phyloP scores from a whole-genome alignment of 2,797 vertebrate genomes.

The Sphenopsis melanotis region DNA sequence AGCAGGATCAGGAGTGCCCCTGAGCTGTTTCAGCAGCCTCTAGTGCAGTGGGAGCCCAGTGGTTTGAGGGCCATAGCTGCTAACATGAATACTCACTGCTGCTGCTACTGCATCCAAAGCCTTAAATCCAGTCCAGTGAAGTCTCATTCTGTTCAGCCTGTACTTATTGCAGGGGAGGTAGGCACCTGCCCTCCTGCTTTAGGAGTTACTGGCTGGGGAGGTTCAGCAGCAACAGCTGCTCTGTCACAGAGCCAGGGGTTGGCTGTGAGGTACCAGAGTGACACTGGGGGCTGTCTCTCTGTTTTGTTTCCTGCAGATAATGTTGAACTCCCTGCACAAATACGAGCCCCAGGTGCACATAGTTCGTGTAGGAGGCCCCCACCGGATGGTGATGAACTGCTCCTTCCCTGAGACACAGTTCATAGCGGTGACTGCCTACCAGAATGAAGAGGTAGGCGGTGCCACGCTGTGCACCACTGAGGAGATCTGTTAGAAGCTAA shows the following conservation, averaged over 20 bases:
- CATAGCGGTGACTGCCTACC: slow-evolving; percentile 96
- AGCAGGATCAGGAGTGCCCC: background rate
- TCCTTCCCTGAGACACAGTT: slow-evolving; percentile 95
- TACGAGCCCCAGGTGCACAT: slow-evolving; percentile 96
- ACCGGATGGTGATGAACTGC: slow-evolving; percentile 90
- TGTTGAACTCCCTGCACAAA: slow-evolving; percentile 94
- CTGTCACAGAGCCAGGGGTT: background rate
- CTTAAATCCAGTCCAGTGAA: background rate
- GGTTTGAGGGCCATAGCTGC: background rate
- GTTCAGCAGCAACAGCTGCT: background rate
- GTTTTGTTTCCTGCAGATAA: slow-evolving; percentile 79
- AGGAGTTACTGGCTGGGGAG: background rate
- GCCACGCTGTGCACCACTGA: background rate
- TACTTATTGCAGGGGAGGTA: background rate
- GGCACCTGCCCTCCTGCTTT: background rate
- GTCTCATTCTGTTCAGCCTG: background rate
- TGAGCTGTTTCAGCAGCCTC: background rate
- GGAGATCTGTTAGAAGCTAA: background rate
- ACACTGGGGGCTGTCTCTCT: background rate
- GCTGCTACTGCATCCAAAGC: background rate
- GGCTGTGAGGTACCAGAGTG: background rate
- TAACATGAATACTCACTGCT: background rate
- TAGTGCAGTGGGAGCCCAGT: background rate
- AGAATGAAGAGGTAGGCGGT: slow-evolving; percentile 91
- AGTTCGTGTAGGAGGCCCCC: slow-evolving; percentile 87